phyloP scores from a whole-genome alignment of 2,113 vertebrate species.

The Oxyura jamaicensis region DNA sequence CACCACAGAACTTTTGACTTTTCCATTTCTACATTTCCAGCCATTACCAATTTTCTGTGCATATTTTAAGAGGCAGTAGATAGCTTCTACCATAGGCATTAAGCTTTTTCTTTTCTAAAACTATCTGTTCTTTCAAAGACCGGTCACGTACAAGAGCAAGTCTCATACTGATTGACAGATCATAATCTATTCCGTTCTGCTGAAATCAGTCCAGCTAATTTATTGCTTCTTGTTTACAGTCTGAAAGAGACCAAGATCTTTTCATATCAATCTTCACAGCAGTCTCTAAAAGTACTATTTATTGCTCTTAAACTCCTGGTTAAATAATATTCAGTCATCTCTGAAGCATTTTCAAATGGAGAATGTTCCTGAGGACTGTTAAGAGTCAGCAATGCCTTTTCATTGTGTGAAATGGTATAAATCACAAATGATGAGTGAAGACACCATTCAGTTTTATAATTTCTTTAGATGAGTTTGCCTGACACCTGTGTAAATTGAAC shows the following conservation, averaged over 20 bases:
- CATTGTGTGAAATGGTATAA: not conserved
- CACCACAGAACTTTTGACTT: not conserved
- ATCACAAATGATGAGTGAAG: conserved; percentile 42
- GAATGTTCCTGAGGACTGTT: conserved; percentile 49
- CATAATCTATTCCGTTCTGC: not conserved
- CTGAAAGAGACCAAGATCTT: conserved; percentile 49
- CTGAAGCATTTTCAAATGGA: conserved; percentile 58
- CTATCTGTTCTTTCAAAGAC: conserved; percentile 28
- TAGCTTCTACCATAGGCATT: not conserved
- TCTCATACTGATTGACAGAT: not conserved
- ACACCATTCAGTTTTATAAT: conserved; percentile 49
- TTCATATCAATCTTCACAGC: conserved; percentile 62
- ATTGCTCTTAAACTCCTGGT: conserved; percentile 51
- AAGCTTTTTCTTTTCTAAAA: not conserved
- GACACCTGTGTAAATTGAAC: conserved; percentile 59
- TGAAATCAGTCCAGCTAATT: conserved; percentile 50
- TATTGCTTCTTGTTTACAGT: conserved; percentile 65
- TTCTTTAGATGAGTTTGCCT: conserved; percentile 63
- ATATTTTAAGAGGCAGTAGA: not conserved
- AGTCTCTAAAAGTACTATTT: conserved; percentile 60
- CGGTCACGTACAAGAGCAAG: not conserved
- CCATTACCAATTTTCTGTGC: not conserved
- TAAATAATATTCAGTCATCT: conserved; percentile 71
- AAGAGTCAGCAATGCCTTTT: conserved; percentile 37
- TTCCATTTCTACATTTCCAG: not conserved